phyloP scores from a whole-genome alignment of 2,888 invertebrate genomes.

The Strigamia transsilvanica region DNA sequence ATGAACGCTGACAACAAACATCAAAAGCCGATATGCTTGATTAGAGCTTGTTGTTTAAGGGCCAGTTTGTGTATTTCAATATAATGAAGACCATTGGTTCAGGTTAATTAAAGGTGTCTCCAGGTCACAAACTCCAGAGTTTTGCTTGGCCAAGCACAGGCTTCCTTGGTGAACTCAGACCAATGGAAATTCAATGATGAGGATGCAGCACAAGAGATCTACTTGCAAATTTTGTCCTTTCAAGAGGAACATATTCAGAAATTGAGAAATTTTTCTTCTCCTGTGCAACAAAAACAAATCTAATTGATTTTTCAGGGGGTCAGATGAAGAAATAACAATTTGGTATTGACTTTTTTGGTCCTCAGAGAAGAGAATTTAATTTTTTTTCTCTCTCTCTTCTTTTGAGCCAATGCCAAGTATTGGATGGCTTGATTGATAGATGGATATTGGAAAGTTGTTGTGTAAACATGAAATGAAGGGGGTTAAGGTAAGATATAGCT shows the following conservation, averaged over 20 bases:
- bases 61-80: not conserved
- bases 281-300: not conserved
- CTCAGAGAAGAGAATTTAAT: no score
- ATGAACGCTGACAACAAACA: not conserved
- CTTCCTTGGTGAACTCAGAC: not conserved
- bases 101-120: slow-evolving; percentile 33
- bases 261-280: not conserved
- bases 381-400: no score
- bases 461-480: no score
- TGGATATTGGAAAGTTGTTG: no score
- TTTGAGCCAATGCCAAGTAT: no score
- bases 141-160: not conserved
- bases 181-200: slow-evolving; percentile 4
- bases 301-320: no score
- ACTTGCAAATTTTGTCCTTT: not conserved
- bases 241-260: not conserved
- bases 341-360: no score
- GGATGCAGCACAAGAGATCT: not conserved
- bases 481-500: no score
- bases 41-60: slow-evolving; percentile 9
- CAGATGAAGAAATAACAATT: no score
- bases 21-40: slow-evolving; percentile 5
- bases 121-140: not conserved
- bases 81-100: slow-evolving; percentile 17
- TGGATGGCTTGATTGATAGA: no score